Conservation (phyloP, 1,140 invertebrate genomes). For the Sycobia sp. region DNA sequence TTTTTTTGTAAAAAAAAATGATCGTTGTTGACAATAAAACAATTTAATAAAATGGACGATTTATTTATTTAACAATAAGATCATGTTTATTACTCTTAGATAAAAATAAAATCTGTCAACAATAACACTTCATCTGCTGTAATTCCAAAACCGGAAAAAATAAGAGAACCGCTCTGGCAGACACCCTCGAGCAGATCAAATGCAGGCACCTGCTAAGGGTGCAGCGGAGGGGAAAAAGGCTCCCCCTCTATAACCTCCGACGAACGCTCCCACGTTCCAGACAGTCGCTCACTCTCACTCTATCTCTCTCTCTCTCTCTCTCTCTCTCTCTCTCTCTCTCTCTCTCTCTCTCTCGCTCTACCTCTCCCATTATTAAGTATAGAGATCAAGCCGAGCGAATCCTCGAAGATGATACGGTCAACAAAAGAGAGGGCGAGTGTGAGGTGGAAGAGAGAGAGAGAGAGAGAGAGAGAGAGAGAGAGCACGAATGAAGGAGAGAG, state of each 20-base stretch:
- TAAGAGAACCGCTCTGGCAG: slow-evolving; percentile 3
- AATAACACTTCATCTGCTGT: not conserved
- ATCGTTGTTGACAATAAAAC: no score
- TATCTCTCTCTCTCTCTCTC: no score
- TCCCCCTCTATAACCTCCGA: slow-evolving; percentile 39
- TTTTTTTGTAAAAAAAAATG: slow-evolving; percentile 20
- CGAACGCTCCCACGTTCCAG: slow-evolving; percentile 29
- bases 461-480: no score
- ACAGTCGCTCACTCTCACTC: slow-evolving; percentile 11
- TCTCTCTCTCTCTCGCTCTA: no score
- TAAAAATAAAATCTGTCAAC: slow-evolving; percentile 14
- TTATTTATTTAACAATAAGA: no score
- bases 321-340: slow-evolving; percentile 1
- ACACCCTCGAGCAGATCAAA: slow-evolving; percentile 29
- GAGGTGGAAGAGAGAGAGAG: not conserved
- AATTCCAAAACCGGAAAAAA: slow-evolving; percentile 5
- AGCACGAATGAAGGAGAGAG: no score
- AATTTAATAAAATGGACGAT: no score
- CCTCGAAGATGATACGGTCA: slow-evolving; percentile 58
- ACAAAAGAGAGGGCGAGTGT: slow-evolving; percentile 53
- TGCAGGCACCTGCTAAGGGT: slow-evolving; percentile 48
- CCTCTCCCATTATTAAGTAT: no score
- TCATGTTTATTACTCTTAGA: slow-evolving; percentile 11
- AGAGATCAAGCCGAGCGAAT: slow-evolving; percentile 49
- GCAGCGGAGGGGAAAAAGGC: slow-evolving; percentile 40